Percentiles rank a stretch among this genome's conserved stretches.
phyloP scores from a whole-genome alignment of 2,888 invertebrate species.

The Philonicus albiceps region DNA sequence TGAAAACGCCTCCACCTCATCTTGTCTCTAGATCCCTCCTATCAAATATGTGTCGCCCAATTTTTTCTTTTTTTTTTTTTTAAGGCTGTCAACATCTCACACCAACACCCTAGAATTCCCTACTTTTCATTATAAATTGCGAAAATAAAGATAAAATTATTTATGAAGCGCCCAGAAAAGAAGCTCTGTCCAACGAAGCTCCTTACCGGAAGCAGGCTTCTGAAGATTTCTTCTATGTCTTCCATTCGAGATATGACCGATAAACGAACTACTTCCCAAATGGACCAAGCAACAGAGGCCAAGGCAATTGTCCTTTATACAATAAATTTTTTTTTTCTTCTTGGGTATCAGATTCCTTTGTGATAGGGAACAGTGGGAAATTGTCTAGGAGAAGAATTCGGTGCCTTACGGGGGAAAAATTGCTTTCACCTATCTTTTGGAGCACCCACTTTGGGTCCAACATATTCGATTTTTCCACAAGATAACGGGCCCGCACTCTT shows the following conservation, averaged over 20 bases:
- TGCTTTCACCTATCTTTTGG: not conserved
- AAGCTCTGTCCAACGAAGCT: not conserved
- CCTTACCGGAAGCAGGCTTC: not conserved
- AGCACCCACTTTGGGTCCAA: not conserved
- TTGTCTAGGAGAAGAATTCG: not conserved
- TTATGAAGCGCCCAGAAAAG: not conserved
- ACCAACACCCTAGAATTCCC: not conserved
- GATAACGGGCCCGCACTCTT: not conserved
- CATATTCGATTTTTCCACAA: not conserved
- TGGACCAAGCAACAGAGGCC: not conserved
- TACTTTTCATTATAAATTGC: slow-evolving; percentile 15
- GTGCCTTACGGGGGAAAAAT: not conserved
- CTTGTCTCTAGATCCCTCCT: not conserved
- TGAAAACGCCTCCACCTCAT: not conserved
- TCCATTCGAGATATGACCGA: not conserved
- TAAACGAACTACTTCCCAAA: not conserved
- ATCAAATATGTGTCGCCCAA: slow-evolving; percentile 21
- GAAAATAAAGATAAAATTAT: slow-evolving; percentile 9
- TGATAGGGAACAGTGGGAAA: not conserved
- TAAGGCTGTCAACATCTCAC: not conserved
- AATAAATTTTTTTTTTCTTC: not conserved
- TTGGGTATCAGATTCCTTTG: not conserved
- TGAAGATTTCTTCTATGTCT: no score
- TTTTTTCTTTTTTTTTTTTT: no score
- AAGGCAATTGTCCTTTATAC: not conserved